phyloP scores from a whole-genome alignment of 2,888 invertebrate species.

The Andrena marginata region DNA sequence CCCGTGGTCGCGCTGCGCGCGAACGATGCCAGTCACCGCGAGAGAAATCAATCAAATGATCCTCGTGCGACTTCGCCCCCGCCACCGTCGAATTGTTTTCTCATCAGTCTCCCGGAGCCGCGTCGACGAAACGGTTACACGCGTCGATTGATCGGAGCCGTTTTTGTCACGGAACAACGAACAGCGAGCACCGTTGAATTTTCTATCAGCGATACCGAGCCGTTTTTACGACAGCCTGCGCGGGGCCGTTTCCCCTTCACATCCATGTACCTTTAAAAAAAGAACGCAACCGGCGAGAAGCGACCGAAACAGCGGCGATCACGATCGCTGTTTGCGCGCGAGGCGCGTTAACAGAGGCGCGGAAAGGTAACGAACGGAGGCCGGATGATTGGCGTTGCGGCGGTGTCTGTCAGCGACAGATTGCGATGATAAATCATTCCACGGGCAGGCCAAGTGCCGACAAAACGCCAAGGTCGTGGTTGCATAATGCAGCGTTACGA shows the following conservation, averaged over 20 bases:
- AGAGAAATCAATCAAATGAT: slow-evolving; percentile 30
- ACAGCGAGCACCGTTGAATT: slow-evolving; percentile 28
- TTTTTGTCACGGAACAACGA: slow-evolving; percentile 10
- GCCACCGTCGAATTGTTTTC: slow-evolving; percentile 30
- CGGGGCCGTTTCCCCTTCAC: neutral
- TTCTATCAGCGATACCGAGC: slow-evolving; percentile 26
- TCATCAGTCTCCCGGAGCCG: slow-evolving; percentile 22
- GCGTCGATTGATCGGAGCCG: slow-evolving; percentile 41
- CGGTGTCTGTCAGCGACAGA: slow-evolving; percentile 29
- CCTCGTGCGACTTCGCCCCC: slow-evolving; percentile 10
- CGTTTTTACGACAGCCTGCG: slow-evolving; percentile 20
- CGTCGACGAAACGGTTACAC: slow-evolving; percentile 21
- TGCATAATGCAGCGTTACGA: neutral
- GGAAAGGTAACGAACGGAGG: slow-evolving; percentile 10
- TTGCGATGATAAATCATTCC: slow-evolving; percentile 27
- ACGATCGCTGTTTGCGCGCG: neutral
- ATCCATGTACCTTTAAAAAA: neutral
- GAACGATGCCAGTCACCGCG: neutral
- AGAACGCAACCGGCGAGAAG: slow-evolving; percentile 1
- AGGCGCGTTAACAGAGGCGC: neutral
- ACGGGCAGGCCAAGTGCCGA: neutral
- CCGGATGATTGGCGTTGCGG: slow-evolving; percentile 30
- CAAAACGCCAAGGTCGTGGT: slow-evolving; percentile 25
- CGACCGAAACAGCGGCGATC: neutral
- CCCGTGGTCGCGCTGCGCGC: neutral